A percentile compares a stretch with the other conserved stretches of the same genome.
These are phyloP conservation scores for Ictalurus punctatus DNA, from an alignment of 2,113 vertebrate genomes.

Conservation along the genomic window DNA sequence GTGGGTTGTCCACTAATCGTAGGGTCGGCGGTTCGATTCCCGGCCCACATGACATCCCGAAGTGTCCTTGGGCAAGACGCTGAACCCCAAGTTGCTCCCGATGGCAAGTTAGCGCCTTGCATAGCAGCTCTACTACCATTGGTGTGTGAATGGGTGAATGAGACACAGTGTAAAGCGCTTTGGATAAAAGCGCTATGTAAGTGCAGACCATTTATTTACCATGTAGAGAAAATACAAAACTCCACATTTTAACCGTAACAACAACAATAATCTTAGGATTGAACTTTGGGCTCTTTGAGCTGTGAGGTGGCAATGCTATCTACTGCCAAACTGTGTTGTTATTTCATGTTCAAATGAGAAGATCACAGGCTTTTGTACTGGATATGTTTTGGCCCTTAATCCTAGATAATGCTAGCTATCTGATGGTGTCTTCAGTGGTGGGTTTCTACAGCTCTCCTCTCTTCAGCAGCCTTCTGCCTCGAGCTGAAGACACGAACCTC, in stretches of 20 bases:
- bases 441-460: constrained; percentile 95
- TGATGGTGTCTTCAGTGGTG: constrained; percentile 92
- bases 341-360: neutral
- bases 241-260: neutral
- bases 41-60: too few species aligned
- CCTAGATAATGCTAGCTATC: constrained; percentile 75
- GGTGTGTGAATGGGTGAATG: too few species aligned
- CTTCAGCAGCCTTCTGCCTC: constrained; percentile 84
- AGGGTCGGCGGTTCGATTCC: too few species aligned
- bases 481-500: constrained; percentile 84
- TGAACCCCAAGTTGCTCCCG: too few species aligned
- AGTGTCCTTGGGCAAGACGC: too few species aligned
- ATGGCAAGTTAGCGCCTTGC: too few species aligned
- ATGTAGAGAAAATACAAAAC: neutral
- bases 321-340: neutral
- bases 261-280: neutral
- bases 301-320: neutral
- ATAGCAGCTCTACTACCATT: too few species aligned
- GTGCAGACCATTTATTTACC: too few species aligned
- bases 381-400: constrained; percentile 57
- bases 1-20: too few species aligned
- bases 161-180: too few species aligned
- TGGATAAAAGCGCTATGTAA: too few species aligned
- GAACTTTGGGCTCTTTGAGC: neutral
- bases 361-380: neutral